phyloP scores from a whole-genome alignment of 2,113 vertebrate species.

The Gambusia affinis region DNA sequence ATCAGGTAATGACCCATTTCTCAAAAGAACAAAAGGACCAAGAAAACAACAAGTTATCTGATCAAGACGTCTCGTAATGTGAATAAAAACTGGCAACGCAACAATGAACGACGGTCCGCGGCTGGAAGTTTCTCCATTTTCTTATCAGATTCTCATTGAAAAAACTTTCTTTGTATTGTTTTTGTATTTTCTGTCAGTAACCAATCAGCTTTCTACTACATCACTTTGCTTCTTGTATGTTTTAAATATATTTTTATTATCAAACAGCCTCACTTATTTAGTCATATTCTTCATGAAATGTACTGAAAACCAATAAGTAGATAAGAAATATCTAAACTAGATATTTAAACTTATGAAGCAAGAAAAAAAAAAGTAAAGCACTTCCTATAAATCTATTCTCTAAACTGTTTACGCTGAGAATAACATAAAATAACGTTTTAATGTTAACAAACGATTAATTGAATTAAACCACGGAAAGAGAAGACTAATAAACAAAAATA shows the following conservation, averaged over 20 bases:
- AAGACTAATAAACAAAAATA: neutral
- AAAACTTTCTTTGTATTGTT: too few relatives aligned
- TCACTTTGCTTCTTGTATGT: too few relatives aligned
- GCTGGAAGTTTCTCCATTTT: too few relatives aligned
- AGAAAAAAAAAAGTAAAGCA: neutral
- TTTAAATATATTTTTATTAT: neutral
- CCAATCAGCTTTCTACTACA: too few relatives aligned
- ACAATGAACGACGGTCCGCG: constrained; percentile 15
- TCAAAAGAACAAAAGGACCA: constrained; percentile 72
- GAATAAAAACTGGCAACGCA: constrained; percentile 54
- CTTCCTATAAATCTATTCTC: neutral
- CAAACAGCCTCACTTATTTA: too few relatives aligned
- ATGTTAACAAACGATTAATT: neutral
- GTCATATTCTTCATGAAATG: too few relatives aligned
- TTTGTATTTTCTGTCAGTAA: too few relatives aligned
- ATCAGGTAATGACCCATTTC: constrained; percentile 71
- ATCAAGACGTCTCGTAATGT: constrained; percentile 46
- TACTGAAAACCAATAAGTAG: too few relatives aligned
- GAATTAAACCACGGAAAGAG: neutral
- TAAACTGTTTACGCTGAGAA: neutral
- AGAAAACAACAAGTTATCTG: constrained; percentile 66
- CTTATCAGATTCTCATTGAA: neutral
- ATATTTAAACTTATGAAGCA: neutral
- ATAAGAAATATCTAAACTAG: neutral
- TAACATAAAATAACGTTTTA: neutral